phyloP scores from a whole-genome alignment of 2,113 vertebrate genomes.

The Centropristis striata region DNA sequence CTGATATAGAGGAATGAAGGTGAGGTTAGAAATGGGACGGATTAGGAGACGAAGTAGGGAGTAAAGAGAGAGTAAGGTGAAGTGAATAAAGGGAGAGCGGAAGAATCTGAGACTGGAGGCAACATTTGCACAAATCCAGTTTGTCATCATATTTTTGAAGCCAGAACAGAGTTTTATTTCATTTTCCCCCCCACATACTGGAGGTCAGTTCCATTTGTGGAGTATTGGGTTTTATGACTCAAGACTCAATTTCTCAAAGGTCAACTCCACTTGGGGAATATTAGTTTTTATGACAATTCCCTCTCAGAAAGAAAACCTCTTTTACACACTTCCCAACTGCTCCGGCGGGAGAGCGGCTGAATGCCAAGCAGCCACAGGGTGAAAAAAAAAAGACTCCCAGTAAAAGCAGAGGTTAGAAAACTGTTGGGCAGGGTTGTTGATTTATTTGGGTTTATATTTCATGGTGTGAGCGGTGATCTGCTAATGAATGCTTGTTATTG shows the following conservation, averaged over 20 bases:
- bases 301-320: slow-evolving; percentile 29
- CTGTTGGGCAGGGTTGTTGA: no score
- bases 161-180: slow-evolving; percentile 26
- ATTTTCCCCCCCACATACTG: not conserved
- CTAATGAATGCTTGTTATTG: slow-evolving; percentile 51
- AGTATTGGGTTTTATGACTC: slow-evolving; percentile 57
- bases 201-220: slow-evolving; percentile 61
- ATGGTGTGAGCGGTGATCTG: slow-evolving; percentile 4
- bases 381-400: not conserved
- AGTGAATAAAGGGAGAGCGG: not conserved
- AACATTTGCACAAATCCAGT: slow-evolving; percentile 43
- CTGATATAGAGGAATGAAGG: no score
- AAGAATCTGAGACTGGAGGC: not conserved
- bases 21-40: not conserved
- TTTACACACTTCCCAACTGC: slow-evolving; percentile 26
- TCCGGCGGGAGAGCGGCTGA: not conserved
- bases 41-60: not conserved
- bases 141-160: slow-evolving; percentile 31
- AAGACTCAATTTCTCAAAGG: slow-evolving; percentile 62
- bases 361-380: not conserved
- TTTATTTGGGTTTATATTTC: not conserved
- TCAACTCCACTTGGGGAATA: slow-evolving; percentile 60
- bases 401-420: not conserved
- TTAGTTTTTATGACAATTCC: slow-evolving; percentile 57
- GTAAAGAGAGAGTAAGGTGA: not conserved